Conservation (phyloP, 2,797 vertebrate genomes). For the Cossypha niveicapilla region DNA sequence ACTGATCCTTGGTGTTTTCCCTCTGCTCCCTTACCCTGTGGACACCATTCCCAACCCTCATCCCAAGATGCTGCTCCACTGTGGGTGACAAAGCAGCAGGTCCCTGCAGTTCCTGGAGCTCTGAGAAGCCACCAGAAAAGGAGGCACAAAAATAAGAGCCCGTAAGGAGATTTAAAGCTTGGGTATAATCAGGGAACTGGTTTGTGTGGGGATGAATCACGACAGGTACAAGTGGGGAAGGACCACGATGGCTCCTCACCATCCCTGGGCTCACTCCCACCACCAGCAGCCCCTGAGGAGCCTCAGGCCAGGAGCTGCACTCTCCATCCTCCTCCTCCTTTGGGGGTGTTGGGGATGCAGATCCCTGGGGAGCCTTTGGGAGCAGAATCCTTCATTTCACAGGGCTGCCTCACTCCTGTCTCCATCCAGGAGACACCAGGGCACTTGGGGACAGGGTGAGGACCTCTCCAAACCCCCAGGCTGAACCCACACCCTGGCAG, state of each 20-base stretch:
- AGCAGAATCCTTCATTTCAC: not conserved
- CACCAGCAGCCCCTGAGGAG: not conserved
- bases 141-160: not conserved
- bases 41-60: not conserved
- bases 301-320: not conserved
- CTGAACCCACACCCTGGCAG: not conserved
- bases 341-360: not conserved
- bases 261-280: not conserved
- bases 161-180: not conserved
- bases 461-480: not conserved
- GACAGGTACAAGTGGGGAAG: accelerated
- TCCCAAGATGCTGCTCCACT: not conserved
- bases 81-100: not conserved
- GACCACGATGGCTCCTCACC: not conserved
- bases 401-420: not conserved
- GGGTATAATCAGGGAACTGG: not conserved
- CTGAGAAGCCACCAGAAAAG: not conserved
- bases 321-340: accelerated
- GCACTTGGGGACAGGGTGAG: not conserved
- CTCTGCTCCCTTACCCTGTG: accelerated
- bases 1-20: not conserved
- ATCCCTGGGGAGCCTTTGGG: not conserved
- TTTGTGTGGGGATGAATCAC: not conserved
- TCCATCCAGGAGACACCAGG: not conserved
- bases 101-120: not conserved